Evolutionary conservation across 2,113 vertebrate genomes (phyloP).

Genomic region (Elephas maximus): DNA sequence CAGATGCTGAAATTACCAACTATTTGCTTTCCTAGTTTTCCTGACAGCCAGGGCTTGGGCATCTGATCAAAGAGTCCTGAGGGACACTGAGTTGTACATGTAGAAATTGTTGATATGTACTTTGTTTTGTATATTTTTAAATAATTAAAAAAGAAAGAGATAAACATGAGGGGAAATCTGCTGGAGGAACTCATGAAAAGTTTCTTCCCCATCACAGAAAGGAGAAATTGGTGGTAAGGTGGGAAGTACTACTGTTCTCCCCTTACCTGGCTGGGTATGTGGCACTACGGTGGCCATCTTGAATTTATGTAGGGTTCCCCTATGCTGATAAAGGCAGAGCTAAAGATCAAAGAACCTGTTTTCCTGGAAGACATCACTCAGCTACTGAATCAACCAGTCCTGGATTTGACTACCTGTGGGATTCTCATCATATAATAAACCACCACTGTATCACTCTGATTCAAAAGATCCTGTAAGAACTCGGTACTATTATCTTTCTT

Average conservation of each 20-base stretch:
- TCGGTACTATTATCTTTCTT: background rate
- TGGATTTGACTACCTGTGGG: fast-evolving
- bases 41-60: background rate
- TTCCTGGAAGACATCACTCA: no score
- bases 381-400: no score
- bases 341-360: background rate
- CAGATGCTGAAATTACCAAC: background rate
- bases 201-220: background rate
- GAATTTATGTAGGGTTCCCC: background rate
- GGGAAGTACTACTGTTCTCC: background rate
- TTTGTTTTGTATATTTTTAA: no score
- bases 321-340: background rate
- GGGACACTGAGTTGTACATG: no score
- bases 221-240: background rate
- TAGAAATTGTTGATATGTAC: no score
- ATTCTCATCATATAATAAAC: background rate
- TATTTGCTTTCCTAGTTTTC: background rate
- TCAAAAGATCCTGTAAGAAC: background rate
- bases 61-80: background rate
- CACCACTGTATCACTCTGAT: background rate
- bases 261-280: background rate
- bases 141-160: no score
- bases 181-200: background rate
- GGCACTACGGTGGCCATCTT: background rate
- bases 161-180: background rate